Percentiles rank a stretch among this genome's conserved stretches.
These are phyloP conservation scores for Macroramphosus scolopax DNA, from an alignment of 2,797 vertebrate species.

Conservation along the genomic window DNA sequence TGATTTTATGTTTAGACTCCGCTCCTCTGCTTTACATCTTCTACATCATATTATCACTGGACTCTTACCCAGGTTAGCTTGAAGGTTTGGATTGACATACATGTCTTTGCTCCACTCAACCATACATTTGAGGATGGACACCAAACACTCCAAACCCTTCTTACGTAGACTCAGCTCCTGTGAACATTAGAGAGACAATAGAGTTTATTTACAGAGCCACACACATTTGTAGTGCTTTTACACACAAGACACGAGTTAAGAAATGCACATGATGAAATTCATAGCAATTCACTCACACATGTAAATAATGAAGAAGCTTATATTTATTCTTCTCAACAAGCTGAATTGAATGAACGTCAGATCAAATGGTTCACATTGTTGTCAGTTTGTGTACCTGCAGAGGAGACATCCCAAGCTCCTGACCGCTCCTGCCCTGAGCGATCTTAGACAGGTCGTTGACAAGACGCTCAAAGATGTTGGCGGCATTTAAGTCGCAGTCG, in stretches of 20 bases:
- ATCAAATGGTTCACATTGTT: too few relatives aligned
- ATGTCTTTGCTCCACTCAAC: conserved; percentile 99
- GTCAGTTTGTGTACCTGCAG: conserved; percentile 60
- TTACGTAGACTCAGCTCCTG: conserved; percentile 96
- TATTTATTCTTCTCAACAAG: too few relatives aligned
- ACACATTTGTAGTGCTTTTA: too few relatives aligned
- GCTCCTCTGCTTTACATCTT: too few relatives aligned
- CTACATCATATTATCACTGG: too few relatives aligned
- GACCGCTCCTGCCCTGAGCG: conserved; percentile 93
- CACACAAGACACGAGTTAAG: too few relatives aligned
- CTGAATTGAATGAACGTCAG: too few relatives aligned
- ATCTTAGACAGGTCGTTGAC: conserved; percentile 98
- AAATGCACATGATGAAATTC: too few relatives aligned
- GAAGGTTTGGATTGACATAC: conserved; percentile 96
- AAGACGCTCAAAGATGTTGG: conserved; percentile 97
- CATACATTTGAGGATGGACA: conserved; percentile 98
- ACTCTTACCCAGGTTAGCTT: conserved; percentile 88
- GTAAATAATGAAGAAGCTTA: background rate
- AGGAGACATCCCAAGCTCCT: conserved; percentile 92
- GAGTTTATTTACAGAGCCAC: background rate
- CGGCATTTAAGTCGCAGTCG: conserved; percentile 96
- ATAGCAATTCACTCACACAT: background rate
- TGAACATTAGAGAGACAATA: background rate
- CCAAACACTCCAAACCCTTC: conserved; percentile 95
- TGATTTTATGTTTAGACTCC: too few relatives aligned